These are phyloP conservation scores for Nemoura dubitans DNA, from an alignment of 2,888 invertebrate genomes.

Conservation along the genomic window DNA sequence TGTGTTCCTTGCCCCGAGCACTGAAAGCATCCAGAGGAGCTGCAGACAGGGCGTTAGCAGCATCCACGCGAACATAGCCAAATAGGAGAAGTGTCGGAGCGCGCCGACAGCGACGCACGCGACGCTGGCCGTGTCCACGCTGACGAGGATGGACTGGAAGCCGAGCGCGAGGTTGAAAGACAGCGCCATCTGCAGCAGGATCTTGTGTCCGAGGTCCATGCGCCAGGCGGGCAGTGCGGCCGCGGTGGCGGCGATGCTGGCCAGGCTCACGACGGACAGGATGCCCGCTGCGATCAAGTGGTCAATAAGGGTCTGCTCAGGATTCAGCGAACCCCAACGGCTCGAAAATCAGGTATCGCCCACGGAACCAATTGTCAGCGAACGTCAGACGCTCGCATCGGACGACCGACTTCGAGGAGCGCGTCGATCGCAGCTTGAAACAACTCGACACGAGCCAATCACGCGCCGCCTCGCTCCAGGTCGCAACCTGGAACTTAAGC, in stretches of 20 bases:
- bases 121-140: background rate
- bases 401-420: no score
- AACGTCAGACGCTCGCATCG: no score
- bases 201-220: background rate
- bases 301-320: background rate
- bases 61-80: constrained; percentile 17
- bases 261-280: background rate
- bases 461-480: no score
- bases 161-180: background rate
- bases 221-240: background rate
- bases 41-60: background rate
- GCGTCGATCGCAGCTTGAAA: no score
- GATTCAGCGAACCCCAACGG: no score
- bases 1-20: background rate
- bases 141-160: background rate
- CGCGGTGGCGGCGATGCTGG: background rate
- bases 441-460: no score
- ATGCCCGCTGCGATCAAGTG: background rate
- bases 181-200: constrained; percentile 2
- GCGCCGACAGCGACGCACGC: constrained; percentile 15
- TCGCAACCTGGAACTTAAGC: no score
- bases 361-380: no score
- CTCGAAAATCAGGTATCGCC: no score
- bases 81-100: background rate
- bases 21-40: background rate